Conservation (phyloP, 2,113 vertebrate genomes). For the Chamaea fasciata region DNA sequence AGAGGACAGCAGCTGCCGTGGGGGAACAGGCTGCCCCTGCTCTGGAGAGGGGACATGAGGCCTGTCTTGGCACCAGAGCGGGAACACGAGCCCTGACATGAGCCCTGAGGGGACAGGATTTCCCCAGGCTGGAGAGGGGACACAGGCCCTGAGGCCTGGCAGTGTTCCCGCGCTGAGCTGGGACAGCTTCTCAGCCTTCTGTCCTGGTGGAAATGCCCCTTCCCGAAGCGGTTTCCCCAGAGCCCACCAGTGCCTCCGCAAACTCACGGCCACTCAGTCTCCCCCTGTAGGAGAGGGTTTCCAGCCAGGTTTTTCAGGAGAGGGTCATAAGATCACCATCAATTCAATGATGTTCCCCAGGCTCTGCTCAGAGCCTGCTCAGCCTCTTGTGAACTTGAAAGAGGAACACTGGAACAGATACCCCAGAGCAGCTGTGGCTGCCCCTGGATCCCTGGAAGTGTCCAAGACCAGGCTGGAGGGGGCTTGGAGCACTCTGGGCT, state of each 20-base stretch:
- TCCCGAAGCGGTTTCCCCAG: background rate
- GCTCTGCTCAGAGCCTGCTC: background rate
- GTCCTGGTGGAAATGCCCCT: background rate
- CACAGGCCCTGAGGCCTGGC: background rate
- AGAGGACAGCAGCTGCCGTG: background rate
- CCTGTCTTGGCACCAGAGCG: background rate
- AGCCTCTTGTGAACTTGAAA: background rate
- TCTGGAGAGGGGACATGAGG: background rate
- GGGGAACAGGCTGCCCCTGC: background rate
- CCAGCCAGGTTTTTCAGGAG: background rate
- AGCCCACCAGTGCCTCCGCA: background rate
- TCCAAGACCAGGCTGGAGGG: background rate
- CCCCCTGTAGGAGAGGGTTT: background rate
- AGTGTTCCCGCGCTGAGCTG: background rate
- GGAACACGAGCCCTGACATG: background rate
- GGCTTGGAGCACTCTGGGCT: background rate
- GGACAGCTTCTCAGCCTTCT: background rate
- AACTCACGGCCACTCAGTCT: fast-evolving
- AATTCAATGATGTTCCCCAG: background rate
- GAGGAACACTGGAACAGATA: background rate
- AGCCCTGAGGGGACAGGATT: background rate
- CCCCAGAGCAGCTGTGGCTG: background rate
- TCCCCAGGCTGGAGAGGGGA: background rate
- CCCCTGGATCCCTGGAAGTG: background rate
- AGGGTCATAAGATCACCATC: background rate